Evolutionary conservation across 1,140 invertebrate species (phyloP), one percentile per base, ranked within the genome.

Genomic region (Rhizoglyphus robini): DNA sequence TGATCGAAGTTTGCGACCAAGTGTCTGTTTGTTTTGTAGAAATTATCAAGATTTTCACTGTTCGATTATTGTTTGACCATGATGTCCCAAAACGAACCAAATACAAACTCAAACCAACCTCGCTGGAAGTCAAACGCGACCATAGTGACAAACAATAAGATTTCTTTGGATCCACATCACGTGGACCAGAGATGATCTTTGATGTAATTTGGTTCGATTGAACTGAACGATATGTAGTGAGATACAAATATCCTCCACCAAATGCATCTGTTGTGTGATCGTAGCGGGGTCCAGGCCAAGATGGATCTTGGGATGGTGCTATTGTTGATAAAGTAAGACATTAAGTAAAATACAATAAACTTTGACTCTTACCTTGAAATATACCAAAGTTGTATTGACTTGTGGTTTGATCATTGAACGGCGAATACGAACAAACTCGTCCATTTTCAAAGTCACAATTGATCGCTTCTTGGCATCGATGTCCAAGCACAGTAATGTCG

Each of bases 361-460:
- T n/a, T n/a, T n/a, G n/a, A n/a, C n/a, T n/a, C n/a, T n/a, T n/a
- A n/a, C 15, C 30, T 20, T 20, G 15, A 27, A 32, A 32, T 34
- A 60, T n/a, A 20, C 27, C 58, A 34, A 34, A 60, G 29, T 60
- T 15, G 27, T 11, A 8, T 32, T 20, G 15, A 46, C 13, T 60
- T 51, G n/a, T 20, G 18, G 27, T 60, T n/a, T 34, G 15, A 34
- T 54, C 15, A 46, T 60, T 13, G n/a, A 23, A 46, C 29, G 58
- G 3, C 36, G 58, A 23, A 27, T 60, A 60, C 23, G 58, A 29
- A 46, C 58, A 60, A 46, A 11, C 11, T 27, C 29, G 36, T 20
- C 69, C 68, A 11, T 30, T 25, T 46, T 70, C 65, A 20, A 70
- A 70, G 46, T 70, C 31, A 38, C 69, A 70, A 41, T 62, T 63